Evolutionary conservation across 2,888 invertebrate species (phyloP).

Genomic region (Eulithis prunata): DNA sequence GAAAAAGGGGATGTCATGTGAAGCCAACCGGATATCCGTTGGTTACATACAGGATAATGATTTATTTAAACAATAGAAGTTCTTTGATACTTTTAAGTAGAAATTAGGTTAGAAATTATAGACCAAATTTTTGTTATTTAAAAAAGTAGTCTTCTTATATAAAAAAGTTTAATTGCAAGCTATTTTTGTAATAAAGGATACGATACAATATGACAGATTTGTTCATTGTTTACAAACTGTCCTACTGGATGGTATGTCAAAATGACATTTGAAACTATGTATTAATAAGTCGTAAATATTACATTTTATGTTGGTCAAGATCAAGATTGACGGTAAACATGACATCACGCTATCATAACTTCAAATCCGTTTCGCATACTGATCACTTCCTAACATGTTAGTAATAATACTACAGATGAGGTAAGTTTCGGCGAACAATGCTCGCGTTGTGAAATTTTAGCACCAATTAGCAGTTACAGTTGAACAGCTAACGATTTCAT

Average conservation of each 20-base stretch:
- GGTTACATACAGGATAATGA: constrained; percentile 3
- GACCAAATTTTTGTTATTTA: too few species aligned
- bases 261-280: not conserved
- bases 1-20: constrained; percentile 27
- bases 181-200: too few species aligned
- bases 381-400: constrained; percentile 26
- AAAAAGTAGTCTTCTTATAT: too few species aligned
- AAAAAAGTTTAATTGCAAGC: too few species aligned
- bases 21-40: constrained; percentile 34
- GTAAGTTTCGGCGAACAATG: constrained; percentile 39
- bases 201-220: too few species aligned
- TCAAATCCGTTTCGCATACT: constrained; percentile 26
- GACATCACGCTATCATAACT: constrained; percentile 32
- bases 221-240: constrained; percentile 33
- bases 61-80: too few species aligned
- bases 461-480: constrained; percentile 33
- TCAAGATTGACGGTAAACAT: constrained; percentile 24
- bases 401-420: constrained; percentile 11
- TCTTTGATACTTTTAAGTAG: too few species aligned
- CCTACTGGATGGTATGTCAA: constrained; percentile 6
- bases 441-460: constrained; percentile 36
- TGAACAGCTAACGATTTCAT: constrained; percentile 32
- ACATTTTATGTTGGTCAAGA: constrained; percentile 24
- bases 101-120: too few species aligned
- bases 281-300: not conserved